phyloP scores from a whole-genome alignment of 2,113 vertebrate genomes.

The Calonectris borealis region DNA sequence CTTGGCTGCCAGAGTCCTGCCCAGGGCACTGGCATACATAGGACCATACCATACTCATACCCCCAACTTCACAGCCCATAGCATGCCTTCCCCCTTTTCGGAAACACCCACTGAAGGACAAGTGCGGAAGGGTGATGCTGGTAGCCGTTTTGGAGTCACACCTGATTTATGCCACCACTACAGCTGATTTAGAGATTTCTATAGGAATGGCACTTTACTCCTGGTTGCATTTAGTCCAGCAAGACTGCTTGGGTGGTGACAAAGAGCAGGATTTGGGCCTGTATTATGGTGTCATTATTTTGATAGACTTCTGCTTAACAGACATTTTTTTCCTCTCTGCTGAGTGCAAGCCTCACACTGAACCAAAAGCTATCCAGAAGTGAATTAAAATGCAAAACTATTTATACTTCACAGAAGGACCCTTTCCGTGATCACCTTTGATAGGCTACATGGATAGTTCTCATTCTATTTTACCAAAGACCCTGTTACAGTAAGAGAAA shows the following conservation, averaged over 20 bases:
- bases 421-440: neutral
- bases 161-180: neutral
- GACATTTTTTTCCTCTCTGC: neutral
- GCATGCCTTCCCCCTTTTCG: neutral
- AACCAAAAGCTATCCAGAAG: neutral
- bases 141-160: neutral
- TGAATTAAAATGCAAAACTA: neutral
- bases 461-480: neutral
- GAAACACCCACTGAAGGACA: neutral
- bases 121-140: neutral
- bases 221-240: neutral
- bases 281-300: neutral
- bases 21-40: accelerated
- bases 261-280: neutral
- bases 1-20: neutral
- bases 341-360: neutral
- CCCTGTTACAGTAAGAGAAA: neutral
- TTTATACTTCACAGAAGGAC: neutral
- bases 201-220: neutral
- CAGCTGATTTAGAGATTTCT: neutral
- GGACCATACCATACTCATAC: neutral
- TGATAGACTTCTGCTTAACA: neutral
- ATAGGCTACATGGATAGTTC: neutral
- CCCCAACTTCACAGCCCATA: neutral
- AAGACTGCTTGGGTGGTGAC: neutral